Conservation (phyloP, 2,113 vertebrate species). For the Tretioscincus oriximinensis region DNA sequence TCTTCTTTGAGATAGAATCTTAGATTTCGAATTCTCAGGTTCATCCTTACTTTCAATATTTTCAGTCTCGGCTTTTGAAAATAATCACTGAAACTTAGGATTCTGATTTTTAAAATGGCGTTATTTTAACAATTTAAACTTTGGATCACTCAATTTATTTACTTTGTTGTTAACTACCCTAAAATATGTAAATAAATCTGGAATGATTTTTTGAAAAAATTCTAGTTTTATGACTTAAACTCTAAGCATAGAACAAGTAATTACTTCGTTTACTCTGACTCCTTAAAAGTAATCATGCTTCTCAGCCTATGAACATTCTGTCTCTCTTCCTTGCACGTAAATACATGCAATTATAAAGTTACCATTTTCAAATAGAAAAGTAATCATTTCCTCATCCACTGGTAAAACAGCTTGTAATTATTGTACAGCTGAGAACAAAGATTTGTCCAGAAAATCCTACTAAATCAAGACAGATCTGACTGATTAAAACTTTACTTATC, state of each 20-base stretch:
- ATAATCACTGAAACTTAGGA: too few species aligned
- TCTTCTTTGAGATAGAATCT: too few species aligned
- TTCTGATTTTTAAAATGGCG: too few species aligned
- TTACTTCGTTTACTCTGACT: slow-evolving; percentile 43
- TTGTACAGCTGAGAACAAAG: slow-evolving; percentile 70
- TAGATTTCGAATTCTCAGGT: too few species aligned
- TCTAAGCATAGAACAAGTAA: slow-evolving; percentile 35
- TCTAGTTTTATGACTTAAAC: slow-evolving; percentile 7
- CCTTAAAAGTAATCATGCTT: slow-evolving; percentile 54
- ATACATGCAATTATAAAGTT: slow-evolving; percentile 73
- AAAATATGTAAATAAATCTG: too few species aligned
- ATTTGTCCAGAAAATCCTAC: slow-evolving; percentile 75
- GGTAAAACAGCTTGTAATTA: slow-evolving; percentile 77
- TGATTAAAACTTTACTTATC: slow-evolving; percentile 75
- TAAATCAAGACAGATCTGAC: slow-evolving; percentile 80
- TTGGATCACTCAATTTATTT: too few species aligned
- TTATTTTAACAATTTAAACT: too few species aligned
- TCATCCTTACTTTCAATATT: too few species aligned
- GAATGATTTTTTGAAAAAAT: too few species aligned
- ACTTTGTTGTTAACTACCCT: too few species aligned
- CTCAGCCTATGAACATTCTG: slow-evolving; percentile 56
- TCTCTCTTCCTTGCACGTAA: slow-evolving; percentile 50
- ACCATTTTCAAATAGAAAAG: slow-evolving; percentile 72
- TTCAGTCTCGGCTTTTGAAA: too few species aligned
- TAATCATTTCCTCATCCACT: slow-evolving; percentile 84